These are phyloP conservation scores for Sarcophaga carnaria DNA, from an alignment of 2,888 invertebrate species.

Conservation along the genomic window DNA sequence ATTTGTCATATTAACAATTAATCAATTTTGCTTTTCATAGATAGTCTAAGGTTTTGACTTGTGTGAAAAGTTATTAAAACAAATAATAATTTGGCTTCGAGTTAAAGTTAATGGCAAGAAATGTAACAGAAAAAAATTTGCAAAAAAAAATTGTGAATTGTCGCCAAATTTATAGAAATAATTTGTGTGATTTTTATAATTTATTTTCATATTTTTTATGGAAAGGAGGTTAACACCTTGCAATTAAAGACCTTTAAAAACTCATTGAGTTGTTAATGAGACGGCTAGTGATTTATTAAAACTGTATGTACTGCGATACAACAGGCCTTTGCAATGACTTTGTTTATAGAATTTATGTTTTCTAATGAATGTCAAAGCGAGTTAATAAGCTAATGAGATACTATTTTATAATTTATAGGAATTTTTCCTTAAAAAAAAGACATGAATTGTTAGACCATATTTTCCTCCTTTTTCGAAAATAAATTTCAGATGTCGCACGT, in stretches of 20 bases:
- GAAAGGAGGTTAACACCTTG: conserved; percentile 47
- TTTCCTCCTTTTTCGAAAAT: conserved; percentile 14
- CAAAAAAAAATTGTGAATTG: conserved; percentile 9
- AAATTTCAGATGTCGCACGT: conserved; percentile 58
- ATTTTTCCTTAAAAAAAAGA: background rate
- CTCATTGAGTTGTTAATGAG: conserved; percentile 50
- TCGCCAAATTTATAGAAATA: conserved; percentile 40
- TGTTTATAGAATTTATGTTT: background rate
- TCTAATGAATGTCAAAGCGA: background rate
- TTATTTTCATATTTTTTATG: conserved; percentile 17
- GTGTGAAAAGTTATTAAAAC: conserved; percentile 50
- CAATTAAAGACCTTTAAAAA: conserved; percentile 39
- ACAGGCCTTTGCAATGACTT: background rate
- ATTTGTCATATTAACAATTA: conserved; percentile 66
- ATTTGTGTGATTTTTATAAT: conserved; percentile 4
- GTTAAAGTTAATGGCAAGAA: conserved; percentile 15
- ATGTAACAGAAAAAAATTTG: conserved; percentile 5
- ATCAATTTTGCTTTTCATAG: conserved; percentile 56
- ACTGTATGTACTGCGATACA: too few species aligned
- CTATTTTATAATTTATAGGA: background rate
- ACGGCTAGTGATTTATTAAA: conserved; percentile 35
- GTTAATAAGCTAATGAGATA: background rate
- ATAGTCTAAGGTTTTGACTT: conserved; percentile 47
- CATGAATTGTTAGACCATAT: too few species aligned
- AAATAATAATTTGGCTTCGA: conserved; percentile 6